Evolutionary conservation across 2,113 vertebrate species (phyloP).

Genomic region (Solea solea): DNA sequence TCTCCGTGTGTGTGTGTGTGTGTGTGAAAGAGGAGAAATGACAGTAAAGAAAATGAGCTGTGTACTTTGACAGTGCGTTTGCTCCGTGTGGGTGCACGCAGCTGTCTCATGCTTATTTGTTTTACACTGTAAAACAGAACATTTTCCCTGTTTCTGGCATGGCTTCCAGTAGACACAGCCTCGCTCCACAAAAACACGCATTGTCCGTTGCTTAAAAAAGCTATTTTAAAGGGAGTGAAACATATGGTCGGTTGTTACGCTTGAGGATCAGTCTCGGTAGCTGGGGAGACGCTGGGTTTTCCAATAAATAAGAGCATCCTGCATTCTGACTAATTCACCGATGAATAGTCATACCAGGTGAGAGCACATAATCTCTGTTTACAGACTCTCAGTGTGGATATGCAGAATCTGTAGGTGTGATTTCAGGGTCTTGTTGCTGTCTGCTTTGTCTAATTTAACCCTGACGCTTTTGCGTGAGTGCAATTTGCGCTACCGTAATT

Average conservation of each 20-base stretch:
- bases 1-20: conserved; percentile 17
- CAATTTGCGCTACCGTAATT: too few species aligned
- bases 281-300: neutral
- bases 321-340: conserved; percentile 1
- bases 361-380: neutral
- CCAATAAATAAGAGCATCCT: neutral
- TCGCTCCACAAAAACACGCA: neutral
- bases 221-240: conserved; percentile 18
- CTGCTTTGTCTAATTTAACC: too few species aligned
- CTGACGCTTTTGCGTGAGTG: too few species aligned
- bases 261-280: conserved; percentile 24
- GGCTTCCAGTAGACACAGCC: conserved; percentile 3
- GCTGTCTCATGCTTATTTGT: conserved; percentile 23
- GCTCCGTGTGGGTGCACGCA: neutral
- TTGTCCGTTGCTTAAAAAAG: neutral
- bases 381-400: too few species aligned
- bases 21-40: conserved; percentile 21
- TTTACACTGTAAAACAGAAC: conserved; percentile 16
- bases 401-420: too few species aligned
- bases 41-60: conserved; percentile 26
- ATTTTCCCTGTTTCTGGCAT: conserved; percentile 8
- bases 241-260: conserved; percentile 5
- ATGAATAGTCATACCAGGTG: neutral
- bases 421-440: too few species aligned
- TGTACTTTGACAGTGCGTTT: conserved; percentile 32